Percentiles rank a stretch among this genome's conserved stretches.
phyloP scores from a whole-genome alignment of 2,888 invertebrate genomes.

The Onchidella celtica region DNA sequence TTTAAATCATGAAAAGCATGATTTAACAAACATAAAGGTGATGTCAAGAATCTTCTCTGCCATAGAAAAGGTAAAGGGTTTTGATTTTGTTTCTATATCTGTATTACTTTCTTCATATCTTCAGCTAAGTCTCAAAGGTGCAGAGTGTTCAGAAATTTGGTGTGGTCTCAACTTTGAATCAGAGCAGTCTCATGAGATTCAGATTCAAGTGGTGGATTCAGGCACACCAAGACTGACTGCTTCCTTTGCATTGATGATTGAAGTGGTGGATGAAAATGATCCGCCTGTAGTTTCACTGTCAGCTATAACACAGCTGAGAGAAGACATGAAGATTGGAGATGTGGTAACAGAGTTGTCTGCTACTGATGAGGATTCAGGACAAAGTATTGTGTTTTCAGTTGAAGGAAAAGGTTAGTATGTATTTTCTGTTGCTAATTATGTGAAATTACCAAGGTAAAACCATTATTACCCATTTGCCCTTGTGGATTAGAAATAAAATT shows the following conservation, averaged over 20 bases:
- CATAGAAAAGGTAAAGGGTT: no score
- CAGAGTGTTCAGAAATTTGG: slow-evolving; percentile 51
- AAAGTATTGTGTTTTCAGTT: slow-evolving; percentile 53
- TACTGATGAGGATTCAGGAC: slow-evolving; percentile 58
- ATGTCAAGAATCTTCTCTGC: no score
- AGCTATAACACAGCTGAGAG: slow-evolving; percentile 49
- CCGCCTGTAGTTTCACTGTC: slow-evolving; percentile 56
- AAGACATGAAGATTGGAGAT: slow-evolving; percentile 44
- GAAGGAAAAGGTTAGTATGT: slow-evolving; percentile 24
- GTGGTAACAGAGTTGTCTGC: slow-evolving; percentile 49
- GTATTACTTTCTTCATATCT: not conserved
- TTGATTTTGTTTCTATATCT: no score
- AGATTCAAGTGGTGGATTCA: slow-evolving; percentile 59
- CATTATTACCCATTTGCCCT: not conserved
- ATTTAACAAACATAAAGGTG: no score
- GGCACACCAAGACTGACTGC: slow-evolving; percentile 55
- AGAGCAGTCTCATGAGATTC: slow-evolving; percentile 47
- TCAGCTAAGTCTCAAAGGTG: slow-evolving; percentile 55
- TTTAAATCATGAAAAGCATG: no score
- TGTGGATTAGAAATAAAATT: no score
- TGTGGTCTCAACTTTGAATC: slow-evolving; percentile 60
- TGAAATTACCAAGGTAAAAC: not conserved
- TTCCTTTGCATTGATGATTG: slow-evolving; percentile 52
- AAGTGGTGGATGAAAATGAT: slow-evolving; percentile 62
- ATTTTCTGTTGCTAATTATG: not conserved